Evolutionary conservation across 2,797 vertebrate species (phyloP).

Genomic region (Phylloscopus collybita): DNA sequence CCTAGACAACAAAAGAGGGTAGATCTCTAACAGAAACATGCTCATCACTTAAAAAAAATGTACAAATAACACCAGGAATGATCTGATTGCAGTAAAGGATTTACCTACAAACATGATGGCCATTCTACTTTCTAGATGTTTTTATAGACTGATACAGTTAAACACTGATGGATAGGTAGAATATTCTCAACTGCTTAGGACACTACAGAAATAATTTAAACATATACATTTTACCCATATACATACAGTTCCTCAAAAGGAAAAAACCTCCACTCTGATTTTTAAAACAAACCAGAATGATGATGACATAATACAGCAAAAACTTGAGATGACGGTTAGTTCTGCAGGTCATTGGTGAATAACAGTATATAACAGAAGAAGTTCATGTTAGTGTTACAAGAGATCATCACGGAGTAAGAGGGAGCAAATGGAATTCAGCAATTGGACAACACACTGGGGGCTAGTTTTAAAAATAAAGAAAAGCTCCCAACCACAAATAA

Average conservation of each 20-base stretch:
- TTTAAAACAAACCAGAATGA: not conserved
- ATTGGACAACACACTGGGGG: not conserved
- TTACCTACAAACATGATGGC: not conserved
- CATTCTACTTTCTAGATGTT: not conserved
- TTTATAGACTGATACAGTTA: not conserved
- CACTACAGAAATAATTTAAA: not conserved
- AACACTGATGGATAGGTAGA: not conserved
- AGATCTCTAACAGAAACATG: not conserved
- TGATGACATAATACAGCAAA: not conserved
- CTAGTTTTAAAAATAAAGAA: not conserved
- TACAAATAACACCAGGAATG: not conserved
- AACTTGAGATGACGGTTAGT: not conserved
- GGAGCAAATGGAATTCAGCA: not conserved
- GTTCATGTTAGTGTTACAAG: not conserved
- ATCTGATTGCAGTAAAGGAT: not conserved
- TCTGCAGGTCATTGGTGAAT: not conserved
- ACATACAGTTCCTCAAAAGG: not conserved
- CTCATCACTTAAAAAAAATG: not conserved
- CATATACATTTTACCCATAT: not conserved
- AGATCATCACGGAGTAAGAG: not conserved
- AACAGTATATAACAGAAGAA: not conserved
- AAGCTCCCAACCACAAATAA: not conserved
- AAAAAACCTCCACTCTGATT: not conserved
- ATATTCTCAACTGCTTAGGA: not conserved
- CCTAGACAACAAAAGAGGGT: not conserved